Base-by-base conservation (phyloP, 2,888 invertebrate species). In the Ochlodes sylvanus region DNA sequence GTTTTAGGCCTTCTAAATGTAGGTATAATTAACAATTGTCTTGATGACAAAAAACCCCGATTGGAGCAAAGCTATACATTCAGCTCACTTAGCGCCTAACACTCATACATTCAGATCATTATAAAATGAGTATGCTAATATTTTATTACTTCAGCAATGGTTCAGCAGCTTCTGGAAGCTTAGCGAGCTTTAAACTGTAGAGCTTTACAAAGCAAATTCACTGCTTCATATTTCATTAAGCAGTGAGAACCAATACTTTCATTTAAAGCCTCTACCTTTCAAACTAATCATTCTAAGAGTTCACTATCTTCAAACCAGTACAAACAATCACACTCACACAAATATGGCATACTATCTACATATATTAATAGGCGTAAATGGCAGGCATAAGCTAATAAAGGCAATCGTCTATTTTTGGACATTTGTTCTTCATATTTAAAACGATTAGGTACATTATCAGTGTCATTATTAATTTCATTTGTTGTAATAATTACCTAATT, bases 1-100 rank as follows among this genome's bases (percentile, higher is more conserved):
- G 83, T 80, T 83, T 82, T 82, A 80, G 82, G 85, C 86, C 84
- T 86, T 84, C 83, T 82, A 69, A 56, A 41, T 12, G 27, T 69
- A 56, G 44, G 42, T 61, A 32, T 42, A 57, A 50, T 58, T 66
- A 63, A 58, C 21, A 63, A 62, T 44, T 55, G 47, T 38, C 38
- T 9, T 38, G 10, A 38, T 38, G 38, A 38, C 38, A 38, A 38
- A 38, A n/a, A 38, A 9, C 10, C 10, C 12, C 12, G 1, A 38
- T 12, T 38, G 41, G 55, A 42, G 50, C 21, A 44, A 34, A 60
- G 12, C 42, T 32, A 15, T 21, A 44, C 17, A 12, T 47, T 17
- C 17, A 47, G 2, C 17, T 47, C 17, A 9, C 15, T n/a, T n/a
- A n/a, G n/a, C n/a, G n/a, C n/a, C n/a, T n/a, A n/a, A n/a, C n/a